Conservation (phyloP, 1,140 invertebrate species). For the Rhagoletis zephyria region DNA sequence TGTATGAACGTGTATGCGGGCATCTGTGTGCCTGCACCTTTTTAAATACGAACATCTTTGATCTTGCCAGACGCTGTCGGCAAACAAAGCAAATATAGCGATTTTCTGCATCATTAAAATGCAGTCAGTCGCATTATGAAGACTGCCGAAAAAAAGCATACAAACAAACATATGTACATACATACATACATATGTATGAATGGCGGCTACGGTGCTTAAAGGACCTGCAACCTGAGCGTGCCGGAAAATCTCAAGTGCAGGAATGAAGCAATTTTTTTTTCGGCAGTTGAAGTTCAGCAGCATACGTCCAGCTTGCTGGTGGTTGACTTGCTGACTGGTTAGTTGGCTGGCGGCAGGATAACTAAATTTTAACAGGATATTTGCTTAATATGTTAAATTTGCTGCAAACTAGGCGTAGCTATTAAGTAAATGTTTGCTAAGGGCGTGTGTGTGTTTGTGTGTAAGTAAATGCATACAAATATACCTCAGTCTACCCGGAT, state of each 20-base stretch:
- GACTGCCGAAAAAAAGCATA: not conserved
- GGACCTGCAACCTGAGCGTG: conserved; percentile 35
- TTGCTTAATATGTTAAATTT: conserved; percentile 46
- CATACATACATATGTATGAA: not conserved
- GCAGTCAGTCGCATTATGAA: not conserved
- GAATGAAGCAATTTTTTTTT: too few relatives aligned
- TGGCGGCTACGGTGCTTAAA: not conserved
- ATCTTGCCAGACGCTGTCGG: not conserved
- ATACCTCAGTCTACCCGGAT: not conserved
- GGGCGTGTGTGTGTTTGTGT: too few relatives aligned
- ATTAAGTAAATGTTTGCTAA: conserved; percentile 47
- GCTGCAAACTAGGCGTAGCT: conserved; percentile 43
- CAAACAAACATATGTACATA: not conserved
- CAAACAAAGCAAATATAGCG: conserved; percentile 47
- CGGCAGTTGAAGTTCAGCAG: not conserved
- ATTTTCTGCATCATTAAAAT: conserved; percentile 47
- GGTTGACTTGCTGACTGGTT: not conserved
- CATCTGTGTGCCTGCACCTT: too few relatives aligned
- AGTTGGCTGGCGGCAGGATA: conserved; percentile 32
- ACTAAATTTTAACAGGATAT: conserved; percentile 45
- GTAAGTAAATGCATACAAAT: too few relatives aligned
- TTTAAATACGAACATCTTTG: conserved; percentile 1
- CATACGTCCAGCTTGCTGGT: not conserved
- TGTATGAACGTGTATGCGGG: not conserved
- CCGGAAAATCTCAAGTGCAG: conserved; percentile 36